Evolutionary conservation across 2,888 invertebrate genomes (phyloP), one percentile per base, ranked within the genome.

Genomic region (Drepanosiphum platanoidis): DNA sequence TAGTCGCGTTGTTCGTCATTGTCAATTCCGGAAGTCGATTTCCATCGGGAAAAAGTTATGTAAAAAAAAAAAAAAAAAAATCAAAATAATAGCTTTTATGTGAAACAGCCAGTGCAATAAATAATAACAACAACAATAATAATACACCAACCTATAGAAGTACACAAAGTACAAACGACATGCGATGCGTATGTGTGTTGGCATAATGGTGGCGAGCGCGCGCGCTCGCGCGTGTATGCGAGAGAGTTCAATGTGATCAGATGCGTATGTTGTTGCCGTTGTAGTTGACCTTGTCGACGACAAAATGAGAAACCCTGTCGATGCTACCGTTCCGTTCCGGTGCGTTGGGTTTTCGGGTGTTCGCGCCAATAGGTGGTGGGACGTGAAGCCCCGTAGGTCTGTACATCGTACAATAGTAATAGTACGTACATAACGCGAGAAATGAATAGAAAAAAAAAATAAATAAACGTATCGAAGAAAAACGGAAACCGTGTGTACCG

Each of bases 1-100:
- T 82, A 82, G 81, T 82, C 81, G n/a, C n/a, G 71, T 72, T 82
- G 72, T 72, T 82, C 81, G 61, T 82, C 81, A 82, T 82, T 82
- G 81, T 82, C 71, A 82, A 82, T 61, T 84, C 84, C 84, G 84
- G 84, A 84, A 84, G 84, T 84, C 66, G 58, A 68, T 84, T 77
- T 84, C 75, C 66, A 77, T 58, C 18, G 36, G 68, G 46, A 32
- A 77, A 77, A 77, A 64, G 36, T 75, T 82, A 84, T 39, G 75
- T 77, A 68, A 58, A 77, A 75, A 70, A 71, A 39, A 81, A 58
- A 32, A 42, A 66, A 66, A 32, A 70, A 66, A 22, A 52, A 52
- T 9, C 68, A 13, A 70, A 82, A 82, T 82, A 82, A 82, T 72
- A 72, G 42, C 61, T 82, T 82, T 82, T 82, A 61, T 72, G 61